These are phyloP conservation scores for Crotalus viridis DNA, from an alignment of 2,113 vertebrate species.

Conservation along the genomic window DNA sequence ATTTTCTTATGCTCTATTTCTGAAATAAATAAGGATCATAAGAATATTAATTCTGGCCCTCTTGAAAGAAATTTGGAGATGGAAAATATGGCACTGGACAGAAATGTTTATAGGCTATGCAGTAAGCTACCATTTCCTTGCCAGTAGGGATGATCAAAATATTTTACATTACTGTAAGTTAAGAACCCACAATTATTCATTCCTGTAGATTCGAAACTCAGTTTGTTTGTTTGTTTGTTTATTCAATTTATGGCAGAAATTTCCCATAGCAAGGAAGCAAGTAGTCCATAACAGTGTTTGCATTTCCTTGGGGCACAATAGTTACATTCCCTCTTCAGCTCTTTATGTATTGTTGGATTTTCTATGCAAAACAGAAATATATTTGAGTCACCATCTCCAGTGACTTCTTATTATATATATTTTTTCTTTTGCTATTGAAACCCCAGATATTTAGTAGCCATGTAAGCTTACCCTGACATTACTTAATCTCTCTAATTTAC, in stretches of 20 bases:
- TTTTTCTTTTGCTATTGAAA: background rate
- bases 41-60: background rate
- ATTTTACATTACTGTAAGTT: background rate
- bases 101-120: background rate
- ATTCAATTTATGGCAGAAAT: background rate
- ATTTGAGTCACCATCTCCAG: background rate
- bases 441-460: background rate
- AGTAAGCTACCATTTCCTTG: background rate
- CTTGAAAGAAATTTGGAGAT: background rate
- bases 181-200: background rate
- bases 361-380: background rate
- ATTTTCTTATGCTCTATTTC: background rate
- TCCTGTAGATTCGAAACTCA: background rate
- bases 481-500: background rate
- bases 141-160: background rate
- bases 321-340: background rate
- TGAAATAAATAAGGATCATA: background rate
- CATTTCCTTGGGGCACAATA: background rate
- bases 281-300: background rate
- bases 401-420: background rate
- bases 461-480: background rate
- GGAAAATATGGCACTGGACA: background rate
- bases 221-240: background rate
- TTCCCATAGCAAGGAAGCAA: background rate
- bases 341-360: background rate